Base-by-base conservation (phyloP, 2,113 vertebrate genomes). In the Chauna torquata region DNA sequence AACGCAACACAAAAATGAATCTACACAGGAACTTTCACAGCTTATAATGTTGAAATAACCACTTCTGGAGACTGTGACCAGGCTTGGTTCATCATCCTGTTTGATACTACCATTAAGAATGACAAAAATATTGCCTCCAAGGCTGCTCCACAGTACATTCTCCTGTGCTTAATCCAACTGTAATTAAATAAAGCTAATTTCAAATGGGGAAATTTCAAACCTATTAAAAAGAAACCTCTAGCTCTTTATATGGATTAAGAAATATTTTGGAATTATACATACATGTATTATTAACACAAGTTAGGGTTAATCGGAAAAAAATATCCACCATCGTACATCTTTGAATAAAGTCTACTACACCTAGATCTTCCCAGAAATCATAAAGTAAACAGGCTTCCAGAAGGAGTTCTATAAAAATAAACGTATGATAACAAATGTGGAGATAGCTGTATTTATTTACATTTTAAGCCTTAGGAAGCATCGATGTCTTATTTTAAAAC, bases 381-480 rank as follows among this genome's bases (percentile, higher is more conserved):
- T 24, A 38, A 77, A 88, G 54, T 49, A 85, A 87, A 72, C 19
- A 72, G 38, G 24, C 25, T 12, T 62, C 36, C 54, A 85, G 61
- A 92, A 83, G 8, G 1, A 76, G 28, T 62, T 94, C 50, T 70
- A 83, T 38, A 64, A 88, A 82, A 90, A 80, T 32, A 59, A 80
- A 54, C 16, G 4, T 47, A 82, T n/a, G n/a, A 61, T 58, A 77
- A 74, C 58, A 61, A 69, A 69, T 50, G 44, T 61, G 22, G 49
- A 66, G 30, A 66, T n/a, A 75, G 23, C 40, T 91, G 34, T 78
- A 72, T 92, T 93, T 89, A 85, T 89, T 96, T 90, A 82, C 34
- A 49, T 77, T 91, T 91, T 72, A 87, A 82, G 49, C 30, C 40
- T 40, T 36, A 87, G 32, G 84, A 96, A 95, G 58, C 19, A 89